Evolutionary conservation across 2,113 vertebrate genomes (phyloP).

Genomic region (Callocephalon fimbriatum): DNA sequence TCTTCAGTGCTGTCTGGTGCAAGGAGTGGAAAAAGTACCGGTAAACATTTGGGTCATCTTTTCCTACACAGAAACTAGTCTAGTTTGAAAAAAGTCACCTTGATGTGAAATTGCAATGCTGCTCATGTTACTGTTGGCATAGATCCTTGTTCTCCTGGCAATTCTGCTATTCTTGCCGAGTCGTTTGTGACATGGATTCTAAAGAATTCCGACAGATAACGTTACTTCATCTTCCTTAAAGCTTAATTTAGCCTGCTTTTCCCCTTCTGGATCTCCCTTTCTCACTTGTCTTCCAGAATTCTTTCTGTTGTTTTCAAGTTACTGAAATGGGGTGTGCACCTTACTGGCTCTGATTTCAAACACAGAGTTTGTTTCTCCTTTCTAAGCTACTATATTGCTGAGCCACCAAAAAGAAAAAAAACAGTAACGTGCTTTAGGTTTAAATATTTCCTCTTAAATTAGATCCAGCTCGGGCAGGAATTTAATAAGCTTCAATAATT

Average conservation of each 20-base stretch:
- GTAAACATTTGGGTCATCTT: not conserved
- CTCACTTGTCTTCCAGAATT: not conserved
- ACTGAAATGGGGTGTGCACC: not conserved
- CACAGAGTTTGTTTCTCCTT: constrained; percentile 11
- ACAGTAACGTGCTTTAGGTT: constrained; percentile 51
- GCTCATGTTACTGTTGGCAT: not conserved
- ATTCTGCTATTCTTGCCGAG: constrained; percentile 18
- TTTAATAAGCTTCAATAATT: constrained; percentile 56
- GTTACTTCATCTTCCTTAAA: constrained; percentile 22
- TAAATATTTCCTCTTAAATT: constrained; percentile 67
- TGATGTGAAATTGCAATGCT: constrained; percentile 26
- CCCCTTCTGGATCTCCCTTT: not conserved
- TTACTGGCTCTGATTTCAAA: constrained; percentile 28
- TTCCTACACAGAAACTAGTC: not conserved
- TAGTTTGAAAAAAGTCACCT: constrained; percentile 12
- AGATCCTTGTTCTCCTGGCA: constrained; percentile 38
- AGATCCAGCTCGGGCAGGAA: constrained; percentile 28
- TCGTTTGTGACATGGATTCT: constrained; percentile 20
- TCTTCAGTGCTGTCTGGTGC: not conserved
- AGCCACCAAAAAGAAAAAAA: not conserved
- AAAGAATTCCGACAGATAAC: constrained; percentile 26
- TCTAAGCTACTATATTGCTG: constrained; percentile 26
- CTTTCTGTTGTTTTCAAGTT: not conserved
- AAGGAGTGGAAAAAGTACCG: fast-evolving
- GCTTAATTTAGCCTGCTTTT: constrained; percentile 17